Base-by-base conservation (phyloP, 2,888 invertebrate genomes). In the Microplitis deprimator region DNA sequence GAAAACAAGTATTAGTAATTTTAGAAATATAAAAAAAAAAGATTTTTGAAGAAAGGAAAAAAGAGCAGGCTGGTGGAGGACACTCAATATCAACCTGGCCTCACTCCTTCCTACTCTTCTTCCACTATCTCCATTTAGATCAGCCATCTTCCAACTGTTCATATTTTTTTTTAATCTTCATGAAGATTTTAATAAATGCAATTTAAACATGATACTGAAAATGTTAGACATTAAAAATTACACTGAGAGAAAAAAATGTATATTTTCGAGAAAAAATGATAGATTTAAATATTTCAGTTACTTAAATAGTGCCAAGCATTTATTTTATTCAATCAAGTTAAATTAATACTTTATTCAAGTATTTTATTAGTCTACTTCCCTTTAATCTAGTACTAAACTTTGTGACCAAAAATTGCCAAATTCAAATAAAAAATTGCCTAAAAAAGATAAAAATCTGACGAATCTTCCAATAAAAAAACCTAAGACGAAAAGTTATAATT, bases 41-140 rank as follows among this genome's bases (percentile, higher is more conserved):
- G 40, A 17, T 64, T 65, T 38, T 73, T 64, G 73, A 73, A 73
- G 73, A 64, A 39, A 62, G 73, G 64, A 62, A 10, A 73, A 10
- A 73, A 73, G 73, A 73, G 73, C 64, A 73, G 73, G 73, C 73
- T 65, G 73, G 73, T 73, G 73, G 73, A 73, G 73, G 73, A 73
- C 73, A 73, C 41, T 73, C 64, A 64, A 65, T 65, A 73, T 76
- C 41, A 70, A 38, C 70, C 60, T 40, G 68, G 61, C 62, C 68
- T 75, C 75, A 62, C 75, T 75, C 41, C 75, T 40, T 68, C 68
- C 68, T 75, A 39, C 62, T 61, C 39, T 65, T 68, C 68, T 60
- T 50, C 68, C 61, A 29, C 68, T 50, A 38, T 60, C 75, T 75
- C 68, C 65, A 65, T 73, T 41, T 73, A 65, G 39, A 65, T 73